Evolutionary conservation across 2,888 invertebrate genomes (phyloP).

Genomic region (Brachynemurus nebulosus): DNA sequence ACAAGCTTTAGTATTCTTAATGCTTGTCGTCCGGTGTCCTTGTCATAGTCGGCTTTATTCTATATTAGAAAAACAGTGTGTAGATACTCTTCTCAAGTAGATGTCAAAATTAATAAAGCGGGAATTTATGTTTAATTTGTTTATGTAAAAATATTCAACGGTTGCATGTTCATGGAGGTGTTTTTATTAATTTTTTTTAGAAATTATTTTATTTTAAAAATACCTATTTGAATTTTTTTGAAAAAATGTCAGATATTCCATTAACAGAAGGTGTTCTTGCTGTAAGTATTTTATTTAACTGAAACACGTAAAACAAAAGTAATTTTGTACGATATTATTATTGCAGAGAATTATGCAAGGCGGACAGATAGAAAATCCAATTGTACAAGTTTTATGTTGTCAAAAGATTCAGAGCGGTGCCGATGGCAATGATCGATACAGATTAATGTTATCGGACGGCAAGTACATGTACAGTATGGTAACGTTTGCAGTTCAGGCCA

Average conservation of each 20-base stretch:
- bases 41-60: too few relatives aligned
- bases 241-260: slow-evolving; percentile 8
- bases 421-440: slow-evolving; percentile 54
- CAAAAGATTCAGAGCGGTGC: slow-evolving; percentile 59
- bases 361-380: slow-evolving; percentile 52
- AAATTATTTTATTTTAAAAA: too few relatives aligned
- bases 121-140: too few relatives aligned
- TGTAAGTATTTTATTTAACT: slow-evolving; percentile 16
- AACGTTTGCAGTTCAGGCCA: slow-evolving; percentile 79
- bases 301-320: not conserved
- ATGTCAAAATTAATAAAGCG: too few relatives aligned
- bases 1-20: too few relatives aligned
- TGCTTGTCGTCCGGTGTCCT: too few relatives aligned
- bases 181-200: too few relatives aligned
- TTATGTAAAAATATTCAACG: too few relatives aligned
- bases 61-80: too few relatives aligned
- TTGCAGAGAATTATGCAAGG: slow-evolving; percentile 65
- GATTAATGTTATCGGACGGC: slow-evolving; percentile 80
- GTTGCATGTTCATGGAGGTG: too few relatives aligned
- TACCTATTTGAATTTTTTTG: too few relatives aligned
- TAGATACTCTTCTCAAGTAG: too few relatives aligned
- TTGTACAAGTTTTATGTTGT: slow-evolving; percentile 68
- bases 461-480: slow-evolving; percentile 71
- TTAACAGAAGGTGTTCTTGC: slow-evolving; percentile 23
- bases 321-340: slow-evolving; percentile 9